These are phyloP conservation scores for Pterobdella sp. DNA, from an alignment of 2,888 invertebrate genomes.

Conservation along the genomic window DNA sequence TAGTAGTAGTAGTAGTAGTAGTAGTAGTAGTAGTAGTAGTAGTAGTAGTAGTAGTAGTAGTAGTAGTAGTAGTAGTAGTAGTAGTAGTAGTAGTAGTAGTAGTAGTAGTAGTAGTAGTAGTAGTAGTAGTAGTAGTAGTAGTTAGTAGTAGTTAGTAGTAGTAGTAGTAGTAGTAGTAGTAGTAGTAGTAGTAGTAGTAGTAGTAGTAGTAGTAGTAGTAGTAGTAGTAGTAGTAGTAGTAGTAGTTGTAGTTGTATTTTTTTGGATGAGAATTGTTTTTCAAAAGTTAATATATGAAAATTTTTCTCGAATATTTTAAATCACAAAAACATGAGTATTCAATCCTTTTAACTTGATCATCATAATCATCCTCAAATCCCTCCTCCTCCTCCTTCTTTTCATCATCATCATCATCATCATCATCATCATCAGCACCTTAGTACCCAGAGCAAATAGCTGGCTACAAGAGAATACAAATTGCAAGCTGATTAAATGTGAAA, in stretches of 20 bases:
- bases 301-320: too few species aligned
- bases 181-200: slow-evolving; percentile 28
- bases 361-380: neutral
- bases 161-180: slow-evolving; percentile 28
- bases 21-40: slow-evolving; percentile 28
- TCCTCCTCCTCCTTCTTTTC: neutral
- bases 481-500: slow-evolving; percentile 38
- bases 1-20: slow-evolving; percentile 28
- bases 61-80: slow-evolving; percentile 28
- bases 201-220: slow-evolving; percentile 13
- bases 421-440: slow-evolving; percentile 36
- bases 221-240: slow-evolving; percentile 3
- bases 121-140: slow-evolving; percentile 2
- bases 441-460: slow-evolving; percentile 39
- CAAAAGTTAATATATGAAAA: too few species aligned
- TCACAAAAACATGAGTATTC: neutral
- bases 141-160: slow-evolving; percentile 11
- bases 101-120: slow-evolving; percentile 14
- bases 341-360: neutral
- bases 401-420: neutral
- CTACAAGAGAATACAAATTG: slow-evolving; percentile 35
- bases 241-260: slow-evolving; percentile 3
- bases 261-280: too few species aligned
- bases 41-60: slow-evolving; percentile 28
- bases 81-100: slow-evolving; percentile 26